Evolutionary conservation across 2,113 vertebrate species (phyloP).

Genomic region (Pithys albifrons): DNA sequence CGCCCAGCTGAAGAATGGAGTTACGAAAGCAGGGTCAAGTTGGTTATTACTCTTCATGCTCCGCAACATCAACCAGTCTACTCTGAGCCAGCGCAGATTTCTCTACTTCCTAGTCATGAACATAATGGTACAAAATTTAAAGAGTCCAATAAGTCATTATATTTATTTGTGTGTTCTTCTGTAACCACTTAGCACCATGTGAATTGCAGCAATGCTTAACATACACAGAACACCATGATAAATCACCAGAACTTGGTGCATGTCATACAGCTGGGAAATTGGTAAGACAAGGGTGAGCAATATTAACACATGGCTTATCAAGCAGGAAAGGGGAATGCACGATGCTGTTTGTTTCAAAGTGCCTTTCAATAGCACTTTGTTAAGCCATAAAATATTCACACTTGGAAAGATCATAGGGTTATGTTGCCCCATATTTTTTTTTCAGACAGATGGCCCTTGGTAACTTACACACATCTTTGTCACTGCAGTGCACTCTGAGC

Average conservation of each 20-base stretch:
- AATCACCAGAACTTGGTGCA: conserved; percentile 36
- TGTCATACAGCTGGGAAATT: conserved; percentile 29
- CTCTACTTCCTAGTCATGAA: background rate
- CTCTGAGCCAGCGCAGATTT: background rate
- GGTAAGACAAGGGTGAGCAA: conserved; percentile 21
- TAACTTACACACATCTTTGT: background rate
- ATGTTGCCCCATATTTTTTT: background rate
- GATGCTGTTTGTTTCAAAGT: conserved; percentile 3
- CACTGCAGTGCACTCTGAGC: background rate
- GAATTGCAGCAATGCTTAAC: conserved; percentile 23
- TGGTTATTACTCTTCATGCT: background rate
- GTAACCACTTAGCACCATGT: conserved; percentile 27
- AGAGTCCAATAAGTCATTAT: background rate
- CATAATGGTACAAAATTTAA: background rate
- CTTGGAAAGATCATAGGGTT: background rate
- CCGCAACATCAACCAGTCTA: background rate
- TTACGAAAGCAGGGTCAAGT: conserved; percentile 36
- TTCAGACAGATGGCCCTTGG: background rate
- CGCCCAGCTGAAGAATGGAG: conserved; percentile 19
- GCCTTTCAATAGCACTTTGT: conserved; percentile 29
- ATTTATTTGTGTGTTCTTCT: conserved; percentile 31
- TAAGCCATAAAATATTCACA: conserved; percentile 44
- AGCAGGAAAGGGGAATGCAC: background rate
- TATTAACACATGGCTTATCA: conserved; percentile 14
- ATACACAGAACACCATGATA: background rate